A percentile compares a stretch with the other conserved stretches of the same genome.
phyloP scores from a whole-genome alignment of 1,140 invertebrate species.

The Octopus sinensis region DNA sequence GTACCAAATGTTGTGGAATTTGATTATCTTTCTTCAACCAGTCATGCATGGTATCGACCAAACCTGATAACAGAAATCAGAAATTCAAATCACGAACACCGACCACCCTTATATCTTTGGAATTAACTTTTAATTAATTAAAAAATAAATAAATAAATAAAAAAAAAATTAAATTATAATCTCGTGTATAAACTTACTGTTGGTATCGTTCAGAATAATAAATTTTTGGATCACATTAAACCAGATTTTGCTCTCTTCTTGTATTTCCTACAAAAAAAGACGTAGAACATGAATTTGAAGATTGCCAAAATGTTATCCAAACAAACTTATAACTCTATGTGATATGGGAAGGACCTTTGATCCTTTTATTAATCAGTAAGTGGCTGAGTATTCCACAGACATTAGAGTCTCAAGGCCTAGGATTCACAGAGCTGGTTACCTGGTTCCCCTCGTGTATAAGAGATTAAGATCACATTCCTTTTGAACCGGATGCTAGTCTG shows the following conservation, averaged over 20 bases:
- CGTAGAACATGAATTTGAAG: neutral
- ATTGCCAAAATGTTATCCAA: too few relatives aligned
- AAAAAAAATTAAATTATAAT: neutral
- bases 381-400: too few relatives aligned
- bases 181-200: conserved; percentile 36
- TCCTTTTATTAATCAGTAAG: too few relatives aligned
- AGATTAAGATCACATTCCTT: too few relatives aligned
- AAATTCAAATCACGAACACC: neutral
- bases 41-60: conserved; percentile 65
- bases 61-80: conserved; percentile 32
- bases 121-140: neutral
- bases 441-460: too few relatives aligned
- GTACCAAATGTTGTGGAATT: conserved; percentile 63
- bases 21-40: conserved; percentile 43
- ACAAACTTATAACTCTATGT: too few relatives aligned
- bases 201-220: conserved; percentile 72
- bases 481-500: too few relatives aligned
- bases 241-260: conserved; percentile 63
- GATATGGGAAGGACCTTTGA: too few relatives aligned
- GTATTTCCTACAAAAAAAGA: conserved; percentile 61
- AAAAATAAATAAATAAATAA: neutral
- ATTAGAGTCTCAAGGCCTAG: too few relatives aligned
- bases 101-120: neutral
- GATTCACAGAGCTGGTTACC: too few relatives aligned
- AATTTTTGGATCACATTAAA: conserved; percentile 74